Evolutionary conservation across 2,797 vertebrate species (phyloP), one percentile per base, ranked within the genome.

Genomic region (Sylvia borin): DNA sequence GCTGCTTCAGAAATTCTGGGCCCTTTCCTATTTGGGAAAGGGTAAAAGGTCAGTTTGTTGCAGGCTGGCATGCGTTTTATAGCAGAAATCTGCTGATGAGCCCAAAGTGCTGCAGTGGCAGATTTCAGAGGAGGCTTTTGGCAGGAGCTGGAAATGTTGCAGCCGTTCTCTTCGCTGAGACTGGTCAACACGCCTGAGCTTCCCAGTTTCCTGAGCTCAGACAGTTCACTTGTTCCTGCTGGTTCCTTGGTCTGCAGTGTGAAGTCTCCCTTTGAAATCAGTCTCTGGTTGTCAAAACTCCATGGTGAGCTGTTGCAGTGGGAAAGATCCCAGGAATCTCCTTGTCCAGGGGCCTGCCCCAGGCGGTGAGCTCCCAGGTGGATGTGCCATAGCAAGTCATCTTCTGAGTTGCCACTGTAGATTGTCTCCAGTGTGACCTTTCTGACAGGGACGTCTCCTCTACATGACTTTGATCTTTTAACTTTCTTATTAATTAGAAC

Each of bases 21-120:
- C 57, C 88, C 92, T 93, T 98, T 99, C 91, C 97, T 98, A 70
- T 97, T 98, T 7, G 99, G 99, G 93, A 99, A 99, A 10, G 98
- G 99, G 68, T 99, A 98, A 90, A 98, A 95, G 67, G 70, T 81
- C 43, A 93, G n/a, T 89, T 97, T 97, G 62, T 93, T 90, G 27
- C 96, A 90, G 70, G 83, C 25, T 25, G 93, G 77, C 17, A 3
- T 32, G 67, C 50, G 53, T 89, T 93, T 97, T 54, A 54, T 31
- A 45, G 84, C 29, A 79, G 94, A 65, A 73, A 40, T 57, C 6
- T 62, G 43, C 38, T 89, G 86, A 21, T 84, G 66, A 25, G 57
- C 72, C 94, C 93, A 92, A n/a, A 75, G 73, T 57, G 80, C 60
- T 68, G 95, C 75, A 34, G 90, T 36, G 36, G 60, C 60, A 67